phyloP scores from a whole-genome alignment of 2,113 vertebrate genomes.

The Epinephelus lanceolatus region DNA sequence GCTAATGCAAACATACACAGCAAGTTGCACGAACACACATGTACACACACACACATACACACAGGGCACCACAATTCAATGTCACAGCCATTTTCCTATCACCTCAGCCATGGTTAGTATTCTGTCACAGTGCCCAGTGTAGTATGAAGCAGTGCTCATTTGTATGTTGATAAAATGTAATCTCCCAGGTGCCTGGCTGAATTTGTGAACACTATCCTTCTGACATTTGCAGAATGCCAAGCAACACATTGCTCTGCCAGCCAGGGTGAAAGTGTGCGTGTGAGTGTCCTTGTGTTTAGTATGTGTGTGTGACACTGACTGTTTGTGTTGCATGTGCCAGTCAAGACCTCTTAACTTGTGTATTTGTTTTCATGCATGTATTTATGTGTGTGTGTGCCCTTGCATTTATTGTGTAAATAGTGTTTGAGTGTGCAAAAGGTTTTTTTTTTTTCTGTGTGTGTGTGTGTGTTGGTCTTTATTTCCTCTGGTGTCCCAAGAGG shows the following conservation, averaged over 20 bases:
- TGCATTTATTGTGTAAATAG: not conserved
- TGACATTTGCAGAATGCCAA: slow-evolving; percentile 83
- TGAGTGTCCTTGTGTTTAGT: slow-evolving; percentile 7
- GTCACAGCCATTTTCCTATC: slow-evolving; percentile 53
- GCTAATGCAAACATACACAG: slow-evolving; percentile 12
- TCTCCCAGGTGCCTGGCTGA: slow-evolving; percentile 73
- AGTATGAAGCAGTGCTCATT: slow-evolving; percentile 76
- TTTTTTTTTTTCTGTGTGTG: not conserved
- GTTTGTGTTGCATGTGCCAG: slow-evolving; percentile 17
- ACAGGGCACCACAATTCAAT: slow-evolving; percentile 40
- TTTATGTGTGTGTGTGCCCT: not conserved
- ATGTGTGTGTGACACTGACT: slow-evolving; percentile 6
- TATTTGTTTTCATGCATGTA: not conserved
- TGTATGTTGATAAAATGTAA: slow-evolving; percentile 83
- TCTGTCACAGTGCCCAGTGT: slow-evolving; percentile 58
- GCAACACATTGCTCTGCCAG: slow-evolving; percentile 58
- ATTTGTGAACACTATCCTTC: slow-evolving; percentile 77
- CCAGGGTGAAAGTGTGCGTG: slow-evolving; percentile 5
- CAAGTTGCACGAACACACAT: slow-evolving; percentile 1
- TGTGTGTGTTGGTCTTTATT: slow-evolving; percentile 11
- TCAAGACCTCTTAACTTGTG: not conserved
- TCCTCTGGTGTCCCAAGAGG: slow-evolving; percentile 1
- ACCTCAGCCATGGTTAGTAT: slow-evolving; percentile 67
- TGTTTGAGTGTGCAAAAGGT: not conserved
- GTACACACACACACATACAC: slow-evolving; percentile 18